Conservation (phyloP, 2,113 vertebrate genomes). For the Spheniscus mendiculus region DNA sequence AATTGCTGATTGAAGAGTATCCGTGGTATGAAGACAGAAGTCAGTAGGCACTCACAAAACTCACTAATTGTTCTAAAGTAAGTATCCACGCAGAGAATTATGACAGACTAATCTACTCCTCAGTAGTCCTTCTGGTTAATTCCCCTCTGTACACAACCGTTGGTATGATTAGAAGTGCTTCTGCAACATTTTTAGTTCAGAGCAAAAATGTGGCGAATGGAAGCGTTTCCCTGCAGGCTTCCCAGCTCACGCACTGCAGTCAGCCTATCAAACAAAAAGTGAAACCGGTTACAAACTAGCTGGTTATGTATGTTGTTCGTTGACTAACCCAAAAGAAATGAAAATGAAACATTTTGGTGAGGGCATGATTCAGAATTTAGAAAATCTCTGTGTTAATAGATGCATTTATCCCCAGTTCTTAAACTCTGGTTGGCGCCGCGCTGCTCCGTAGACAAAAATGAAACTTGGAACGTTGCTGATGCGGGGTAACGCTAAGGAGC, state of each 20-base stretch:
- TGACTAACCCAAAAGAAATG: background rate
- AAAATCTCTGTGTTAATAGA: background rate
- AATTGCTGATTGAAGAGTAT: background rate
- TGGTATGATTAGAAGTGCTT: background rate
- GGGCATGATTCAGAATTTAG: background rate
- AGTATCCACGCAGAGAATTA: background rate
- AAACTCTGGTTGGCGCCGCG: rapidly evolving
- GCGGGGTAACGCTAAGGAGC: background rate
- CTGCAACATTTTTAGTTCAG: background rate
- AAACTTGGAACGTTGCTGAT: rapidly evolving
- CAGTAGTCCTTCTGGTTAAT: background rate
- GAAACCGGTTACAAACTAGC: background rate
- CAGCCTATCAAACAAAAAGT: slow-evolving; percentile 1
- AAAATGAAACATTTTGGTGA: background rate
- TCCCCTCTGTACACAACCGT: background rate
- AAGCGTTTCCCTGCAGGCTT: background rate
- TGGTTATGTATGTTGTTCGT: background rate
- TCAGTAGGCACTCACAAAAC: background rate
- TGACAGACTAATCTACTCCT: background rate
- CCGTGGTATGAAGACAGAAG: background rate
- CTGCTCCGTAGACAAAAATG: background rate
- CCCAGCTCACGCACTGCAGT: background rate
- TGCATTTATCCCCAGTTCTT: background rate
- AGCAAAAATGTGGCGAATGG: background rate
- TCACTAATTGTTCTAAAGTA: background rate